Percentiles rank a stretch among this genome's conserved stretches.
Evolutionary conservation across 35 echinoderm and acorn worm species (phyloP).

Genomic region (Amphiura filiformis): DNA sequence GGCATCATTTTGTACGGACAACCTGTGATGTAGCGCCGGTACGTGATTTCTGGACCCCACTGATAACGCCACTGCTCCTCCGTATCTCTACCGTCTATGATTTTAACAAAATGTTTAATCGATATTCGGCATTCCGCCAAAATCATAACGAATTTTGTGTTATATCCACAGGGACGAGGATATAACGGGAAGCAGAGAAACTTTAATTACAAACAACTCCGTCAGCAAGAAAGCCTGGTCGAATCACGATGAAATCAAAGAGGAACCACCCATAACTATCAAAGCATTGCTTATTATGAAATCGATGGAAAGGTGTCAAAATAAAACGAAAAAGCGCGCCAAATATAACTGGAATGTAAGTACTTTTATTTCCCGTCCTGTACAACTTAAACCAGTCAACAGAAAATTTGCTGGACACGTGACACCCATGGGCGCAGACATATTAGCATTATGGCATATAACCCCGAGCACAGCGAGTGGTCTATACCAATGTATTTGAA

Average conservation of each 20-base stretch:
- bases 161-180: too few relatives aligned
- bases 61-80: not conserved
- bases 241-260: not conserved
- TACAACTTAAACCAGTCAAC: not conserved
- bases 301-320: not conserved
- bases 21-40: too few relatives aligned
- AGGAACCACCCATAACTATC: not conserved
- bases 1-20: too few relatives aligned
- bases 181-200: not conserved
- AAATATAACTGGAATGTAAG: conserved; percentile 7
- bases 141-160: too few relatives aligned
- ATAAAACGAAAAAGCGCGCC: not conserved
- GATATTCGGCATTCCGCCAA: too few relatives aligned
- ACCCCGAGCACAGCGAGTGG: not conserved
- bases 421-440: not conserved
- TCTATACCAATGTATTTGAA: not conserved
- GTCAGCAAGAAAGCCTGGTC: not conserved
- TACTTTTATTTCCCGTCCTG: not conserved
- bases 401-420: not conserved
- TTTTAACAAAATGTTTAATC: too few relatives aligned
- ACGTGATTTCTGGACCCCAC: not conserved
- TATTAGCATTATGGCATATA: not conserved
- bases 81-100: not conserved
- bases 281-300: not conserved
- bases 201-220: not conserved